Evolutionary conservation across 2,113 vertebrate species (phyloP).

Genomic region (Nothobranchius furzeri): DNA sequence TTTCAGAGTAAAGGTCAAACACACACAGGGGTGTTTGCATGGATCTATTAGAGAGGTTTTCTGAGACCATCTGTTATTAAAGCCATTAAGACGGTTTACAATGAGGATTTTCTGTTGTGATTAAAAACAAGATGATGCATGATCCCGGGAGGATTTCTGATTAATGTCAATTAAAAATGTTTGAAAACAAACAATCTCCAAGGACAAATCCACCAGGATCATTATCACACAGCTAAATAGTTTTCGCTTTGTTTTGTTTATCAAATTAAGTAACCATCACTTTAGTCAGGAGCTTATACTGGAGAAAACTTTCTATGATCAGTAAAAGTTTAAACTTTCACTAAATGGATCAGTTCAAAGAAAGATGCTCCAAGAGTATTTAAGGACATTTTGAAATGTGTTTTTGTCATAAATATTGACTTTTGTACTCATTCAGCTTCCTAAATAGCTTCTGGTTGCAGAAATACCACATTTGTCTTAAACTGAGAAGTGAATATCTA

Average conservation of each 20-base stretch:
- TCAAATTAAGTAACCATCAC: not conserved
- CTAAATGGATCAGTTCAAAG: too few relatives aligned
- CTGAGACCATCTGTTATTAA: conserved; percentile 32
- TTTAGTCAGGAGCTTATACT: too few relatives aligned
- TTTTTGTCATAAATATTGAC: too few relatives aligned
- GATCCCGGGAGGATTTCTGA: conserved; percentile 8
- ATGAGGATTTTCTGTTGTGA: conserved; percentile 1
- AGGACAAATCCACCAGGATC: not conserved
- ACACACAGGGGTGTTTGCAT: conserved; percentile 21
- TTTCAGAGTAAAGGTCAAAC: conserved; percentile 65
- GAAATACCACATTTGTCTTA: too few relatives aligned
- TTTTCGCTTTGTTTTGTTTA: not conserved
- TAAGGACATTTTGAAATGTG: too few relatives aligned
- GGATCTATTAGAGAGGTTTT: conserved; percentile 54
- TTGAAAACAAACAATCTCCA: conserved; percentile 12
- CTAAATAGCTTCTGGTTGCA: too few relatives aligned
- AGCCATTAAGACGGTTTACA: conserved; percentile 6
- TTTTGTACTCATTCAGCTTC: too few relatives aligned
- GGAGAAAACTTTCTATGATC: not conserved
- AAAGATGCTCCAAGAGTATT: too few relatives aligned
- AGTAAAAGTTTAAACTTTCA: too few relatives aligned
- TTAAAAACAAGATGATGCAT: conserved; percentile 30
- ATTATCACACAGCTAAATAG: not conserved
- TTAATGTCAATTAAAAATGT: conserved; percentile 3
- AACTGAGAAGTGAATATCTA: too few relatives aligned